phyloP scores from a whole-genome alignment of 2,113 vertebrate species.

The Mobula birostris region DNA sequence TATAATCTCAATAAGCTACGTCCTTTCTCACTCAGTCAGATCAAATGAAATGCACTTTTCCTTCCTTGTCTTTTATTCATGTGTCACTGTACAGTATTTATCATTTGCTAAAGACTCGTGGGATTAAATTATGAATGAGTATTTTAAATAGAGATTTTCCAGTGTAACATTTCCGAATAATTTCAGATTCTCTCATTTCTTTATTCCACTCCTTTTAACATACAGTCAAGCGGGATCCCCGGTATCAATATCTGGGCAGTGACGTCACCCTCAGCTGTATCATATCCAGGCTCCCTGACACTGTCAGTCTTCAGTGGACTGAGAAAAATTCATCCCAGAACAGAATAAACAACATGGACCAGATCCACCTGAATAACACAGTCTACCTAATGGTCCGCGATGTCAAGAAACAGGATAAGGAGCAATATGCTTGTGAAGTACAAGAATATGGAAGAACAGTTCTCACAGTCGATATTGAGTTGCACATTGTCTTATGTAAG shows the following conservation, averaged over 20 bases:
- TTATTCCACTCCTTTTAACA: background rate
- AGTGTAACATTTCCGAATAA: no score
- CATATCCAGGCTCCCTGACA: background rate
- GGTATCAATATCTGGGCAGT: background rate
- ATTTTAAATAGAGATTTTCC: background rate
- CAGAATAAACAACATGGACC: background rate
- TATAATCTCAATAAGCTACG: no score
- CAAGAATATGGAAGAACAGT: conserved; percentile 1
- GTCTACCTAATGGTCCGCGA: background rate
- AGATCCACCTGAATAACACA: background rate
- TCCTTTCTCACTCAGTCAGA: no score
- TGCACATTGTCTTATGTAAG: background rate
- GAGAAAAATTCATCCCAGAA: background rate
- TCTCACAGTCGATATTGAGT: background rate
- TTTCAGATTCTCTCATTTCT: background rate
- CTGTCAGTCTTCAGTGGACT: background rate
- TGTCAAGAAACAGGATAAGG: background rate
- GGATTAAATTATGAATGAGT: background rate
- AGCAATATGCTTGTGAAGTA: background rate
- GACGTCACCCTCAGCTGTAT: background rate
- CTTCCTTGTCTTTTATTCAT: background rate
- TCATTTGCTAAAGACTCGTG: background rate
- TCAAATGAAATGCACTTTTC: background rate
- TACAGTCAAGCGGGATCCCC: background rate
- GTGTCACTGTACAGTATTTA: background rate